phyloP scores from a whole-genome alignment of 1,140 invertebrate species.

The Drosophila arizonae region DNA sequence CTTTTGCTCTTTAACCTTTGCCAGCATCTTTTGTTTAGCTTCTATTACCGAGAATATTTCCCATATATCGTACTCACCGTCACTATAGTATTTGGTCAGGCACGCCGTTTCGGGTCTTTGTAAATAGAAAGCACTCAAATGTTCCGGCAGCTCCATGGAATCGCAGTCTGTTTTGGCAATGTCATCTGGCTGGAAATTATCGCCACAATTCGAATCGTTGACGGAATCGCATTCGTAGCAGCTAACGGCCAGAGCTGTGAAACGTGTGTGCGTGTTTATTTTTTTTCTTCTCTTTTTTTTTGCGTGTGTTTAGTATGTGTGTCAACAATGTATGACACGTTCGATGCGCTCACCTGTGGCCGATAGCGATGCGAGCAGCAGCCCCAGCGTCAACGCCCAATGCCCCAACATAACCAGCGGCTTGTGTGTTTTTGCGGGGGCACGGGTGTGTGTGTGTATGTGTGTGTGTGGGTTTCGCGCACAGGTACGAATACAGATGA shows the following conservation, averaged over 20 bases:
- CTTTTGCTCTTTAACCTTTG: too few relatives aligned
- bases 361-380: conserved; percentile 59
- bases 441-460: conserved; percentile 9
- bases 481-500: conserved; percentile 29
- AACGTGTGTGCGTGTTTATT: conserved; percentile 26
- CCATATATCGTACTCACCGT: conserved; percentile 50
- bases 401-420: conserved; percentile 32
- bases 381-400: conserved; percentile 51
- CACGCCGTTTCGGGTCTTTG: conserved; percentile 56
- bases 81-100: conserved; percentile 66
- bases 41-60: too few relatives aligned
- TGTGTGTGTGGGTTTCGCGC: background rate
- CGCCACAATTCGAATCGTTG: conserved; percentile 66
- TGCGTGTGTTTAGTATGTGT: conserved; percentile 69
- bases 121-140: conserved; percentile 32
- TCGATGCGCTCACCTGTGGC: conserved; percentile 56
- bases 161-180: conserved; percentile 68
- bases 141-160: conserved; percentile 55
- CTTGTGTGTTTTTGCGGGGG: background rate
- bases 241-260: conserved; percentile 61
- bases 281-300: too few relatives aligned
- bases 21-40: too few relatives aligned
- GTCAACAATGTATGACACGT: conserved; percentile 46
- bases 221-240: conserved; percentile 78
- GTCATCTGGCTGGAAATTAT: conserved; percentile 62